Percentiles rank a stretch among this genome's conserved stretches.
Evolutionary conservation across 2,113 vertebrate species (phyloP).

Genomic region (Monopterus albus): DNA sequence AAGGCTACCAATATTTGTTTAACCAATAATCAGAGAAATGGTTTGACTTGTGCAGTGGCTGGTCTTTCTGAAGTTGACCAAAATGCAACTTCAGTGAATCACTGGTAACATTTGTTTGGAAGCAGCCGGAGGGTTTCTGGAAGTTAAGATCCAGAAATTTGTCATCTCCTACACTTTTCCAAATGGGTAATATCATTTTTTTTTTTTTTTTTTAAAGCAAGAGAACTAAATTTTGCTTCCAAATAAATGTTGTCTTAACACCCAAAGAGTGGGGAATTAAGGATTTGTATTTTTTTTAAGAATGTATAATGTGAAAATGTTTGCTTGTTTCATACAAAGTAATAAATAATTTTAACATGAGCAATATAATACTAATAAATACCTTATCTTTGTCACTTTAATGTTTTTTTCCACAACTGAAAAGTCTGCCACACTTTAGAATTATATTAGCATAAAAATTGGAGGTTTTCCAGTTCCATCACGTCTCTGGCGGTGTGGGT

Average conservation of each 20-base stretch:
- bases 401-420: neutral
- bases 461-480: neutral
- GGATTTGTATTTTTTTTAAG: conserved; percentile 96
- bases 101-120: conserved; percentile 66
- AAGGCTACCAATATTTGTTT: conserved; percentile 31
- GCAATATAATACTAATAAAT: conserved; percentile 98
- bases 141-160: conserved; percentile 4
- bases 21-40: conserved; percentile 2
- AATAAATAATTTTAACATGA: conserved; percentile 92
- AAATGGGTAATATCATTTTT: conserved; percentile 42
- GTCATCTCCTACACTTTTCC: conserved; percentile 10
- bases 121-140: conserved; percentile 53
- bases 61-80: conserved; percentile 15
- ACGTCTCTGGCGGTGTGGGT: conserved; percentile 24
- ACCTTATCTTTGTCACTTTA: conserved; percentile 86
- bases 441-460: no score
- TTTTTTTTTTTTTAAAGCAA: conserved; percentile 1
- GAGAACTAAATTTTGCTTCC: conserved; percentile 82
- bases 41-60: conserved; percentile 24
- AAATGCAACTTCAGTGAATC: conserved; percentile 21
- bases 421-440: no score
- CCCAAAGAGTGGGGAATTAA: conserved; percentile 87
- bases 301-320: conserved; percentile 93
- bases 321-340: conserved; percentile 97
- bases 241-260: conserved; percentile 90